phyloP scores from a whole-genome alignment of 2,113 vertebrate genomes.

The Oenanthe oenanthe region DNA sequence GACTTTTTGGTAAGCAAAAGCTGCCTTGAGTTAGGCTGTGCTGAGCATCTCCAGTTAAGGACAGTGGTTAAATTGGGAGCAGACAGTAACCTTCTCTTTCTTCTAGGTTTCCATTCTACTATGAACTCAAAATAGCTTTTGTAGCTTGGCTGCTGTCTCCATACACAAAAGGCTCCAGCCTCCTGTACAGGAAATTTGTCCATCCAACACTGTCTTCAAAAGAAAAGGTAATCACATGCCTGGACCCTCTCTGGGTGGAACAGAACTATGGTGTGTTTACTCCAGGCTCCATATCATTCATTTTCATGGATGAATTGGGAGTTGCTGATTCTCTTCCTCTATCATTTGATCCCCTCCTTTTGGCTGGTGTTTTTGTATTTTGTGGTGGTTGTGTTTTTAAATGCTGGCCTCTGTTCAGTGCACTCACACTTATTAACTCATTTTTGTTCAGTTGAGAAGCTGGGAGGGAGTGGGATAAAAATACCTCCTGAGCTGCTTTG shows the following conservation, averaged over 20 bases:
- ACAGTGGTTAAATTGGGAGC: not conserved
- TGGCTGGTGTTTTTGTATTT: not conserved
- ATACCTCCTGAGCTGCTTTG: conserved; percentile 15
- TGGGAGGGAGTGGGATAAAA: not conserved
- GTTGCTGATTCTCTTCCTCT: not conserved
- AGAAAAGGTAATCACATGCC: conserved; percentile 89
- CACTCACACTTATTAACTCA: not conserved
- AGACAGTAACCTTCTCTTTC: conserved; percentile 36
- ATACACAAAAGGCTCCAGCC: conserved; percentile 97
- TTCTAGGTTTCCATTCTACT: conserved; percentile 97
- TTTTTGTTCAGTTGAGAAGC: not conserved
- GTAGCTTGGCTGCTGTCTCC: conserved; percentile 98
- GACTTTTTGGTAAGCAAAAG: not conserved
- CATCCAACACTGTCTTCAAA: conserved; percentile 98
- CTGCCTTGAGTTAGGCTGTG: not conserved
- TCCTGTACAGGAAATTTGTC: conserved; percentile 97
- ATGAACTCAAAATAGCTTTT: conserved; percentile 99
- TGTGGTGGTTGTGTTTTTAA: not conserved
- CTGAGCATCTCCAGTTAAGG: not conserved
- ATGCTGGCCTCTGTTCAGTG: not conserved
- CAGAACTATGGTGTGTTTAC: not conserved
- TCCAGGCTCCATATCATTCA: not conserved
- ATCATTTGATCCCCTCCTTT: not conserved
- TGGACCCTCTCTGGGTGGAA: not conserved
- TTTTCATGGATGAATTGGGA: not conserved